Base-by-base conservation (phyloP, 2,797 vertebrate genomes). In the Naso thynnoides region DNA sequence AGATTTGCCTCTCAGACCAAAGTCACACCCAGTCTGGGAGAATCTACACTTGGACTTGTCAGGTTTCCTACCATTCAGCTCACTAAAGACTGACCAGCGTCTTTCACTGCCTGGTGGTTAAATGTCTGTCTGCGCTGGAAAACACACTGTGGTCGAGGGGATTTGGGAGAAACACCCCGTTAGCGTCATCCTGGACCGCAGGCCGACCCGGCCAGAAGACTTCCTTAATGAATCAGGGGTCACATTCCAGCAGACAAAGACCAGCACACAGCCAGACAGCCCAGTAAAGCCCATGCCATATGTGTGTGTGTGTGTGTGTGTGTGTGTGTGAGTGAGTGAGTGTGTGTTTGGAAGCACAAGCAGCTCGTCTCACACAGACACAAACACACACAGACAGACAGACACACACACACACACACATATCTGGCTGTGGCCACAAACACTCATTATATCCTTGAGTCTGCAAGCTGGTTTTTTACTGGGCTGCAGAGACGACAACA, bases 171-270 rank as follows among this genome's bases (percentile, higher is more conserved):
- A 78, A 80, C 62, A 49, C 56, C 44, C 82, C 31, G 65, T 69
- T 21, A 82, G 75, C 77, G 74, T 78, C 76, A 78, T 70, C 26
- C 38, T 45, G 73, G 67, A 81, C 82, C 78, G 27, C 78, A 82
- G 70, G 26, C 60, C n/a, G 23, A 38, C 31, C 41, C 26, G 7
- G 42, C 67, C 61, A 70, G 72, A 85, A 79, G 44, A 70, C 85
- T 83, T 86, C 79, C 80, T 85, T 65, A 79, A 89, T 86, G 73
- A 86, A 79, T 60, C 65, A 38, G 2, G 70, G 88, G 86, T 91
- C 86, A 88, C 76, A 86, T 91, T 92, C 85, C 88, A 77, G 65
- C 81, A 82, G 76, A 88, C 84, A 89, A 84, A 90, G 84, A 82
- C 36, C 78, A 82, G 75, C 78, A 38, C 52, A 73, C 58, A 87